Evolutionary conservation across 1,140 invertebrate genomes (phyloP).

Genomic region (Heliconius hewitsoni): DNA sequence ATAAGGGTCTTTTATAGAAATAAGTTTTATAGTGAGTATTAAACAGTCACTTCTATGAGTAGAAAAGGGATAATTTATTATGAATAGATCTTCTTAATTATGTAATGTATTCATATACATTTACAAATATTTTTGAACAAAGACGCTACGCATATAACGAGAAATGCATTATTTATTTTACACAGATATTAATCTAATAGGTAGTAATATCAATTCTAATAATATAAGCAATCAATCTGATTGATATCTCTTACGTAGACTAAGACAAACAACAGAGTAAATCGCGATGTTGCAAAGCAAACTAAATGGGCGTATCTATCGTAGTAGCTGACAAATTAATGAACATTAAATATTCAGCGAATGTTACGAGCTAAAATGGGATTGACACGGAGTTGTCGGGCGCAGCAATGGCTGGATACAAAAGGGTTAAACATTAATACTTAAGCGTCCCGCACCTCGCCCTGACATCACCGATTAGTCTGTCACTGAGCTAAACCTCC

Average conservation of each 20-base stretch:
- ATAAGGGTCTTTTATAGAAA: no score
- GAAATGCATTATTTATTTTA: no score
- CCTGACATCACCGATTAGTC: constrained; percentile 73
- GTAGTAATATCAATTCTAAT: neutral
- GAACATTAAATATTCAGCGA: constrained; percentile 75
- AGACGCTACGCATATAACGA: no score
- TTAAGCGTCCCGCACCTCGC: constrained; percentile 68
- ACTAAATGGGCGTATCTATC: constrained; percentile 48
- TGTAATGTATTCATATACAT: no score
- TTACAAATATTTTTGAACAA: no score
- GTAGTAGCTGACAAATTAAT: constrained; percentile 72
- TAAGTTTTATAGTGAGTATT: no score
- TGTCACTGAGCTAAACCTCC: constrained; percentile 77
- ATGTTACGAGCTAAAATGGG: constrained; percentile 57
- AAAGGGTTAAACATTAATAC: constrained; percentile 79
- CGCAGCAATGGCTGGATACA: constrained; percentile 55
- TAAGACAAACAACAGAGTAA: constrained; percentile 33
- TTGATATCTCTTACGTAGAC: constrained; percentile 3
- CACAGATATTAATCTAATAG: no score
- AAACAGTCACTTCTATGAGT: no score
- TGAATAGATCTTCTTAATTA: no score
- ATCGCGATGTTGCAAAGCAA: constrained; percentile 40
- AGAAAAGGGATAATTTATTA: no score
- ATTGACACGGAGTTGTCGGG: constrained; percentile 74
- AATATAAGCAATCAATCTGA: neutral